Evolutionary conservation across 2,113 vertebrate species (phyloP), one percentile per base, ranked within the genome.

Genomic region (Tachuris rubrigastra): DNA sequence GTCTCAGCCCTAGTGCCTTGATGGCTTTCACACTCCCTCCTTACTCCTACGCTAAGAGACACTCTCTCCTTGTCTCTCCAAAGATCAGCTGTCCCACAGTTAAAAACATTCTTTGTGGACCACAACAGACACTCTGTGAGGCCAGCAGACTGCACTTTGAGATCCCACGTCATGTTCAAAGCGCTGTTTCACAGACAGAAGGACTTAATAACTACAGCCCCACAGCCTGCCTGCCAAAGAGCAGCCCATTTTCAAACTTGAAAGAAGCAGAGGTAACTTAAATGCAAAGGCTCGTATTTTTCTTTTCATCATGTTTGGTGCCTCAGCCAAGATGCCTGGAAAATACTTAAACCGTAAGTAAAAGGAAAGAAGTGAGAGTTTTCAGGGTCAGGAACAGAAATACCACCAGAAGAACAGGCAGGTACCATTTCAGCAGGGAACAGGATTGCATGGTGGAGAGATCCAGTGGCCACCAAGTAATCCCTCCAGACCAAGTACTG

Each of bases 391-490:
- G 35, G 9, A 67, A 23, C 8, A 18, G 41, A 28, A 72, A 35
- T 8, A 2, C 21, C 53, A 78, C 28, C 58, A 87, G 33, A 77
- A 78, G 6, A 63, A 22, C 2, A 37, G 30, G 46, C 14, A 49
- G 4, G 8, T 12, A 28, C 56, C 5, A 62, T 56, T 73, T 30
- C 55, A 90, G 10, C 10, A 73, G 9, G 14, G 30, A 93, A 62
- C 4, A 4, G 8, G 84, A 50, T 1, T 49, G n/a, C 2, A 8
- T 28, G 5, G 6, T 21, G 10, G 14, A 42, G 9, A 14, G 13
- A 85, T 22, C 15, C 50, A 66, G 41, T 4, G 16, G 27, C 37
- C 62, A 93, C 23, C 13, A 68, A 20, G 24, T 9, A 68, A 74
- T 42, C 55, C 41, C 53, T 59, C 37, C 46, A 60, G 44, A 55